These are phyloP conservation scores for Morpho helenor DNA, from an alignment of 2,888 invertebrate genomes.

Conservation along the genomic window DNA sequence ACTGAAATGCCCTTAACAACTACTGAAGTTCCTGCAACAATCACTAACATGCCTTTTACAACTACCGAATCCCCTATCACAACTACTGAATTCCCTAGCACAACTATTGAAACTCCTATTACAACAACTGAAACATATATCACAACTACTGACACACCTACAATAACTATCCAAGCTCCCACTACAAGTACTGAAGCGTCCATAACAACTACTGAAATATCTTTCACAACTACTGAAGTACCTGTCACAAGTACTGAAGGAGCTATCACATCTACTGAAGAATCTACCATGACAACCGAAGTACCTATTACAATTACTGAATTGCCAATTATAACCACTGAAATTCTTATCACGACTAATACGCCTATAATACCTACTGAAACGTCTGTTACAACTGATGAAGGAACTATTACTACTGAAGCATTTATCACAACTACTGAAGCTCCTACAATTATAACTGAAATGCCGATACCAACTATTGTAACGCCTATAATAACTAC, in stretches of 20 bases:
- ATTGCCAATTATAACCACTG: neutral
- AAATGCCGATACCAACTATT: neutral
- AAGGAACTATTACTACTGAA: neutral
- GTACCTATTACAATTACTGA: conserved; percentile 2
- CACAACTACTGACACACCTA: neutral
- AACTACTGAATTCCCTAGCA: neutral
- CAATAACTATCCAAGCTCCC: too few relatives aligned
- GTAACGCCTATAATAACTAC: conserved; percentile 12
- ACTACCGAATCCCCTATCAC: neutral
- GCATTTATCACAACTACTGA: conserved; percentile 3
- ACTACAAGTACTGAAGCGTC: conserved; percentile 5
- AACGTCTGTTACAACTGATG: too few relatives aligned
- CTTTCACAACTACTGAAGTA: conserved; percentile 1
- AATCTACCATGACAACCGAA: neutral
- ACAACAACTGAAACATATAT: too few relatives aligned
- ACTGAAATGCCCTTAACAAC: conserved; percentile 10
- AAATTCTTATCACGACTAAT: neutral
- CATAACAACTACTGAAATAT: neutral
- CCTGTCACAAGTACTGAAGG: neutral
- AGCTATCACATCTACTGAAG: too few relatives aligned
- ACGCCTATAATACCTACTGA: conserved; percentile 1
- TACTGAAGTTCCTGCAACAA: conserved; percentile 1
- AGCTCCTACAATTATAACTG: neutral
- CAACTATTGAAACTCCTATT: neutral
- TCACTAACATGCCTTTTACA: neutral